These are phyloP conservation scores for Agrochola lota DNA, from an alignment of 2,888 invertebrate genomes.

Conservation along the genomic window DNA sequence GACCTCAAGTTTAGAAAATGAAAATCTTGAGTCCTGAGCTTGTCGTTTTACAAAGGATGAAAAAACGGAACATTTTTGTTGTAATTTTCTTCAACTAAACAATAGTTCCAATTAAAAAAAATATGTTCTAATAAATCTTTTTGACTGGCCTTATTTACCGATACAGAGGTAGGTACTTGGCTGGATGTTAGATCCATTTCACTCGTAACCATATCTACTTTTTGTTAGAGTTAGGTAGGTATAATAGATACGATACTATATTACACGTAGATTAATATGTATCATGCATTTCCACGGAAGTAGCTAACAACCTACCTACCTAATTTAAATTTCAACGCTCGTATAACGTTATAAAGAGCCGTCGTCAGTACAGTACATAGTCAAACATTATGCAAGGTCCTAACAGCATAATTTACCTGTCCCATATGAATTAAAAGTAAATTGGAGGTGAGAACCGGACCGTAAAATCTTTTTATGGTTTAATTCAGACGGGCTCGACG, in stretches of 20 bases:
- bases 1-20: neutral
- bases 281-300: conserved; percentile 39
- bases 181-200: neutral
- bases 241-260: neutral
- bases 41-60: conserved; percentile 7
- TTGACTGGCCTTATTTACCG: neutral
- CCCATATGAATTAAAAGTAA: conserved; percentile 74
- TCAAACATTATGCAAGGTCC: conserved; percentile 70
- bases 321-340: conserved; percentile 60
- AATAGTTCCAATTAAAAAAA: neutral
- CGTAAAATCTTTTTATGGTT: conserved; percentile 75
- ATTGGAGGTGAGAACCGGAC: conserved; percentile 73
- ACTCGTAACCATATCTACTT: neutral
- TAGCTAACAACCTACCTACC: conserved; percentile 11
- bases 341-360: conserved; percentile 63
- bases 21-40: neutral
- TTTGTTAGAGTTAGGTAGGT: neutral
- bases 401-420: conserved; percentile 71
- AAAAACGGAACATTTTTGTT: neutral
- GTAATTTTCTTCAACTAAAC: conserved; percentile 1
- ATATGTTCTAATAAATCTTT: neutral
- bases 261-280: conserved; percentile 34
- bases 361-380: conserved; percentile 63
- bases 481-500: conserved; percentile 66
- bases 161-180: neutral